Conservation (phyloP, 1,140 invertebrate genomes). For the Drosophila pseudoananassae region DNA sequence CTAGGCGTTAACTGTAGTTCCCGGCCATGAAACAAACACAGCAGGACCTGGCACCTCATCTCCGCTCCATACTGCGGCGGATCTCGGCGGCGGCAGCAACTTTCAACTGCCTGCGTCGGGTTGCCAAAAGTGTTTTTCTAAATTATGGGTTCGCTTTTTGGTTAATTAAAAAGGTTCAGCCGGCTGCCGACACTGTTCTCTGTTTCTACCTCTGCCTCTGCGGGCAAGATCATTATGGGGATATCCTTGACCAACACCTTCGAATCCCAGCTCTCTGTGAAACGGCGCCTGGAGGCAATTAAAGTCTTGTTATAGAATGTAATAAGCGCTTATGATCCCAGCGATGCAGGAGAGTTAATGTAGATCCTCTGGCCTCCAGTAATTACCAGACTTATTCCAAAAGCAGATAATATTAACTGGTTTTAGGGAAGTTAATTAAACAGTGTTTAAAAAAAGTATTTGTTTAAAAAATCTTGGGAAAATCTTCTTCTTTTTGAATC, state of each 20-base stretch:
- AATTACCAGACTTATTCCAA: not conserved
- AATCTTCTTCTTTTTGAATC: no score
- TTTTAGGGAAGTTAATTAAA: not conserved
- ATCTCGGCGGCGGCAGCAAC: conserved; percentile 36
- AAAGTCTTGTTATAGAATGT: conserved; percentile 55
- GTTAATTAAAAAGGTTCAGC: conserved; percentile 73
- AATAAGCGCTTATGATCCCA: conserved; percentile 32
- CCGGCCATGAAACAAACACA: conserved; percentile 59
- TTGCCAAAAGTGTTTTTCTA: conserved; percentile 62
- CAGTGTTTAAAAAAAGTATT: no score
- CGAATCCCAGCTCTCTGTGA: conserved; percentile 43
- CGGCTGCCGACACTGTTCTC: conserved; percentile 18
- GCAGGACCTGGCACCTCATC: conserved; percentile 72
- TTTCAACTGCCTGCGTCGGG: conserved; percentile 15
- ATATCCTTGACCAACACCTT: conserved; percentile 69
- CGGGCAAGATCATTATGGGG: conserved; percentile 33
- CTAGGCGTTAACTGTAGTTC: conserved; percentile 76
- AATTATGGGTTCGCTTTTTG: conserved; percentile 75
- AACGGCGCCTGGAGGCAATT: conserved; percentile 68
- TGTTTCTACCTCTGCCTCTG: no score
- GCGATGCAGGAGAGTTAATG: conserved; percentile 8
- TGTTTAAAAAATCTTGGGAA: no score
- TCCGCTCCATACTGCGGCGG: not conserved
- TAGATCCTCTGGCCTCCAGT: not conserved
- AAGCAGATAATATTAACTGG: not conserved